These are phyloP conservation scores for Lepus oiostolus DNA, from an alignment of 2,797 vertebrate genomes.

Conservation along the genomic window DNA sequence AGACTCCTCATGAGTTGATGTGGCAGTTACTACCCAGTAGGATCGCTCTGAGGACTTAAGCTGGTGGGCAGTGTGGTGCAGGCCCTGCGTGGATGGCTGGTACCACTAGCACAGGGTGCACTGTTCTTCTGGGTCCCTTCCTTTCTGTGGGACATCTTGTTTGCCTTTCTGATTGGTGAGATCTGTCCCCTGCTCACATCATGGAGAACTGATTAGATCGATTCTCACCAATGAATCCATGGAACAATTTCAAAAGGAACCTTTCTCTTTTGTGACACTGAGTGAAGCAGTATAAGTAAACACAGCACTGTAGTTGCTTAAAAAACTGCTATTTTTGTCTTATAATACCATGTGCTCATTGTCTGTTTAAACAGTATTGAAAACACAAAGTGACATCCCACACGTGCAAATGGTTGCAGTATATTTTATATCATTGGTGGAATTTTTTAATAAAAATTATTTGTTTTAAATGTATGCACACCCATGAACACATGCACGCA, in stretches of 20 bases:
- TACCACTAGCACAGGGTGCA: background rate
- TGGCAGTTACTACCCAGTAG: background rate
- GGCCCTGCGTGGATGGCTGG: fast-evolving
- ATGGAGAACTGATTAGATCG: background rate
- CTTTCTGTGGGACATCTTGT: background rate
- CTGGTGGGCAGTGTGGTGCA: fast-evolving
- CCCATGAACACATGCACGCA: no score
- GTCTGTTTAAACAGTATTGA: background rate
- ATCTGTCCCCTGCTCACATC: background rate
- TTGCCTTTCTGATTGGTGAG: background rate
- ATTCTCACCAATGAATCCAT: background rate
- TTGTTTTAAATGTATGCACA: no score
- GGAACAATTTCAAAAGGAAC: background rate
- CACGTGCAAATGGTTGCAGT: background rate
- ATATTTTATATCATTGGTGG: background rate
- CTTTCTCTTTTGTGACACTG: background rate
- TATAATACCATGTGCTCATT: background rate
- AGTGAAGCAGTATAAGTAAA: background rate
- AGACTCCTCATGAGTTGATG: background rate
- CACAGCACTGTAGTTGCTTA: background rate
- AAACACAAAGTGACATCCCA: background rate
- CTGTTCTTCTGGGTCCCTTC: background rate
- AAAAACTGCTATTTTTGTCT: background rate
- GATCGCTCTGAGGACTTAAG: background rate
- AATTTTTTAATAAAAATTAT: background rate